phyloP scores from a whole-genome alignment of 2,797 vertebrate genomes.

The Argya squamiceps region DNA sequence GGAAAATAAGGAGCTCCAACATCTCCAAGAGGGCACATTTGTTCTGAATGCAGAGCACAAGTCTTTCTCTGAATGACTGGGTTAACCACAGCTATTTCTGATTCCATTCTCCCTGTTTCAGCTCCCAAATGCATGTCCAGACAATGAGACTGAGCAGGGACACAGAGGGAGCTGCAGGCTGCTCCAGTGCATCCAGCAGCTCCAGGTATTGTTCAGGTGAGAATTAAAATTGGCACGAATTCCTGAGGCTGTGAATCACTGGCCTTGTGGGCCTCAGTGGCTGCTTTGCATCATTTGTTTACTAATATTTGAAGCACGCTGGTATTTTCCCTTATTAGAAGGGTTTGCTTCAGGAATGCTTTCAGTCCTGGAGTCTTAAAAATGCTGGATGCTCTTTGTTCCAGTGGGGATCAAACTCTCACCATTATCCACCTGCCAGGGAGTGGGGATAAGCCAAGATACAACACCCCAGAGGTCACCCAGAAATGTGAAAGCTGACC shows the following conservation, averaged over 20 bases:
- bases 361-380: neutral
- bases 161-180: conserved; percentile 25
- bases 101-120: neutral
- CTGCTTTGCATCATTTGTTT: conserved; percentile 56
- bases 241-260: conserved; percentile 33
- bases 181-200: neutral
- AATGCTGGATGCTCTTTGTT: neutral
- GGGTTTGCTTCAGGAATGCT: conserved; percentile 8
- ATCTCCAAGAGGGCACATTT: neutral
- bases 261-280: neutral
- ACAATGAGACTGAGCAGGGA: neutral
- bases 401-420: neutral
- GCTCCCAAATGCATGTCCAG: conserved; percentile 14
- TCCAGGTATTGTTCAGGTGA: neutral
- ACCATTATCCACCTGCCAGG: neutral
- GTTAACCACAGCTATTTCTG: conserved; percentile 51
- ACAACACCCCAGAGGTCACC: neutral
- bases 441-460: neutral
- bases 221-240: conserved; percentile 1
- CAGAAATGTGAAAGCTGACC: neutral
- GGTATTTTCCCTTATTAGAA: conserved; percentile 40
- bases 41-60: neutral
- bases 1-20: neutral
- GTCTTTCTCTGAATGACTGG: neutral
- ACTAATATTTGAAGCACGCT: conserved; percentile 13